Conservation (phyloP, 2,113 vertebrate species). For the Lophotis ruficrista region DNA sequence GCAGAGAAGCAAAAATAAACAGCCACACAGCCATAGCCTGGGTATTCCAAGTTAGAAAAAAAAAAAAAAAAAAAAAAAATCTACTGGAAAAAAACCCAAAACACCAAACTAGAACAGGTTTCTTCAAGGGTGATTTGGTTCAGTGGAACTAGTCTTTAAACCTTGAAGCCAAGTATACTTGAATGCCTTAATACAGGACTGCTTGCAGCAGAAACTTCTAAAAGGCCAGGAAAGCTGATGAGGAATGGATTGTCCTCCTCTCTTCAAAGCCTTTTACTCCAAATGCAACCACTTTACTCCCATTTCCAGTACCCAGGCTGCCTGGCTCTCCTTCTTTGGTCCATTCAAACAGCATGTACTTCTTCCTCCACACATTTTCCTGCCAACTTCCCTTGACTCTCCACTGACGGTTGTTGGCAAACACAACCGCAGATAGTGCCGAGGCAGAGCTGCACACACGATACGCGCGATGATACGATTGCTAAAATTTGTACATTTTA, state of each 20-base stretch:
- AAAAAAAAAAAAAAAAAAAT: no score
- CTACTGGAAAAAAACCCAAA: neutral
- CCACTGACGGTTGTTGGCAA: neutral
- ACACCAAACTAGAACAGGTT: neutral
- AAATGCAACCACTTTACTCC: neutral
- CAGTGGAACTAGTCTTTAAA: neutral
- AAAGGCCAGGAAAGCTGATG: neutral
- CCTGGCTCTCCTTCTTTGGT: neutral
- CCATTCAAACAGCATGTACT: neutral
- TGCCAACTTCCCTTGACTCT: neutral
- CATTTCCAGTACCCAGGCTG: neutral
- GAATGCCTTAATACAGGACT: neutral
- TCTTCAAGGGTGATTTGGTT: neutral
- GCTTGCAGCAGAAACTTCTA: neutral
- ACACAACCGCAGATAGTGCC: neutral
- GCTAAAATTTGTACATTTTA: neutral
- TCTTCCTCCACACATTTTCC: neutral
- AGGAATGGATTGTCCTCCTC: neutral
- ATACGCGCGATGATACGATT: neutral
- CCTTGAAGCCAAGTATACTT: neutral
- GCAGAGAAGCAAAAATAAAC: neutral
- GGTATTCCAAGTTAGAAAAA: neutral
- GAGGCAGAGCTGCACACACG: neutral
- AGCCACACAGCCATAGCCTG: neutral
- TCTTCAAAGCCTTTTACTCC: neutral